Base-by-base conservation (phyloP, 2,113 vertebrate genomes). In the Xenopus borealis region DNA sequence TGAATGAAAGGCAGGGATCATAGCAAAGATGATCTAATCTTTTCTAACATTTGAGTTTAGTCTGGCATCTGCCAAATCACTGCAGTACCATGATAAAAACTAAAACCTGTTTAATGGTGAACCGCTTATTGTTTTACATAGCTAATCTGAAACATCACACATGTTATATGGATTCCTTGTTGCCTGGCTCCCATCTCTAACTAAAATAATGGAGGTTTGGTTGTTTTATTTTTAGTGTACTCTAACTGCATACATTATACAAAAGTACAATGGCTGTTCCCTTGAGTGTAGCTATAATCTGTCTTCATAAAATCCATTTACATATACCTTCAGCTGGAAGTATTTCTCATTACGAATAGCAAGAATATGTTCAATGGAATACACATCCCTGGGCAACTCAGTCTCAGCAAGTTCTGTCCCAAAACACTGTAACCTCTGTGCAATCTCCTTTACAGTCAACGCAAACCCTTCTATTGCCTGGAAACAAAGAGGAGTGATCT, bases 381-480 rank as follows among this genome's bases (percentile, higher is more conserved):
- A 88, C 18, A 88, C 88, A 69, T 98, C 93, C 0, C 93, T 87
- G 0, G 95, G 93, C 44, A 98, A 85, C 58, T 96, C 94, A 0
- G 90, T 85, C 84, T 98, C 97, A 0, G 96, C 96, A 85, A 98
- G 81, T 81, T 99, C 96, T 0, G 91, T 96, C 23, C 96, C 97
- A 69, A 99, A 98, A 30, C 92, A 87, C 57, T 99, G 97, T 40
- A 99, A 78, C 94, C 96, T 91, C 89, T 98, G 97, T 10, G 97
- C 97, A 10, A 95, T 95, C 62, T 98, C 97, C 85, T 99, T 99
- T 78, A 99, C 97, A 0, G 93, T 96, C 13, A 99, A 89, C 0
- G 97, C 97, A 88, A 98, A 98, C 65, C 94, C 94, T 89, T 98
- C 97, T n/a, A 98, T 97, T 0, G 94, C 97, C 97, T 99, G 88